Conservation (phyloP, 1,140 invertebrate species). For the Apocrypta bakeri region DNA sequence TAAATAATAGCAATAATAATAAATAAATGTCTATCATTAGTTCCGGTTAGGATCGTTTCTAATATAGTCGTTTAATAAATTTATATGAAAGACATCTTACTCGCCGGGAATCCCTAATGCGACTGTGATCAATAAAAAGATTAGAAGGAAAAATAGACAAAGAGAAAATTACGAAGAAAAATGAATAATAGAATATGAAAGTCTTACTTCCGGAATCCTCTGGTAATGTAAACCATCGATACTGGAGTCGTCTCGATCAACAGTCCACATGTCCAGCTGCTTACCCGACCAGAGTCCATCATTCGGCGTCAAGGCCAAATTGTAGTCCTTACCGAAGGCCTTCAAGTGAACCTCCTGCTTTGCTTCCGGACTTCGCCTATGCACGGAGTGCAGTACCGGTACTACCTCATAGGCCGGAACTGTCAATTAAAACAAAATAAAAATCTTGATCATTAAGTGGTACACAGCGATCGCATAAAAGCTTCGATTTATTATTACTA, state of each 20-base stretch:
- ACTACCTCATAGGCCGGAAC: constrained; percentile 83
- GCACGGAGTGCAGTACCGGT: constrained; percentile 72
- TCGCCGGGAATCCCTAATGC: too few species aligned
- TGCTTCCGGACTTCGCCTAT: constrained; percentile 72
- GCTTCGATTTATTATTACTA: too few species aligned
- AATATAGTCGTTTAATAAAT: too few species aligned
- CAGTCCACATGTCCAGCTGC: constrained; percentile 85
- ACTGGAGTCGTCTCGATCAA: constrained; percentile 79
- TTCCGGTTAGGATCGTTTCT: too few species aligned
- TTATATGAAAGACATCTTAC: too few species aligned
- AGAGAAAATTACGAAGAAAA: too few species aligned
- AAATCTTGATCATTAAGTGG: too few species aligned
- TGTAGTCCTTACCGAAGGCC: constrained; percentile 84
- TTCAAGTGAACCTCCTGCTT: constrained; percentile 82
- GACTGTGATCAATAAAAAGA: too few species aligned
- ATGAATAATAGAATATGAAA: not conserved
- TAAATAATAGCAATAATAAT: too few species aligned
- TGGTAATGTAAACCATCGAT: constrained; percentile 85
- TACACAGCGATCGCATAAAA: too few species aligned
- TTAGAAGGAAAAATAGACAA: not conserved
- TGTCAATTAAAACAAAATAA: constrained; percentile 63
- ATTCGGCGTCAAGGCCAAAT: constrained; percentile 83
- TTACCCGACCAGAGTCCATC: constrained; percentile 79
- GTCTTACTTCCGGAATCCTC: constrained; percentile 81
- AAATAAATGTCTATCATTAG: too few species aligned